Percentiles rank a stretch among this genome's conserved stretches.
Evolutionary conservation across 37 sponge, comb jelly and placozoan genomes (phyloP).

Genomic region (Oopsacas minuta): DNA sequence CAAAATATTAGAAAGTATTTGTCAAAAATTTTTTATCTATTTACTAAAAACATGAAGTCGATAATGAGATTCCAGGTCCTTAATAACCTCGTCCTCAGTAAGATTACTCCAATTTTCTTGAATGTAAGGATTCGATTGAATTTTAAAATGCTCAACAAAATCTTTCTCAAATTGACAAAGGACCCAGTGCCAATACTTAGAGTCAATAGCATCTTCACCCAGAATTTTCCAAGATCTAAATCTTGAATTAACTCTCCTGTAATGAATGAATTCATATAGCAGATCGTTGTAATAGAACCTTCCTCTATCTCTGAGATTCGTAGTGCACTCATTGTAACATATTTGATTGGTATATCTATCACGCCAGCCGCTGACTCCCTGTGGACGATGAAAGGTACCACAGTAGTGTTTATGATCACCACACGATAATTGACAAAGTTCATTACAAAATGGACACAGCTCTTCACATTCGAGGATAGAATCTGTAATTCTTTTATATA

Average conservation of each 20-base stretch:
- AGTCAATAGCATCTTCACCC: not conserved
- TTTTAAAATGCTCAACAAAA: not conserved
- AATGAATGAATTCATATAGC: not conserved
- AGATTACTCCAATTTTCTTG: not conserved
- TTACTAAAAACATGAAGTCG: not conserved
- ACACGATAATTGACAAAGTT: not conserved
- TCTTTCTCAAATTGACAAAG: not conserved
- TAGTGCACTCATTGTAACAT: not conserved
- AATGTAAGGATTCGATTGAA: not conserved
- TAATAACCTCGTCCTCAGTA: not conserved
- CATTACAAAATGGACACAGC: not conserved
- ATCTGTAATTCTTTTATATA: not conserved
- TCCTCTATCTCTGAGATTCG: not conserved
- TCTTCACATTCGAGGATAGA: not conserved
- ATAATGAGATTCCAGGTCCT: not conserved
- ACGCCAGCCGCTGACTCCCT: not conserved
- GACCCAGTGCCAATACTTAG: constrained; percentile 8
- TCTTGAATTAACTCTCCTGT: not conserved
- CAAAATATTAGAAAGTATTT: too few relatives aligned
- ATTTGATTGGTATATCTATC: not conserved
- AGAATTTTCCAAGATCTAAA: constrained; percentile 5
- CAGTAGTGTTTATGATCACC: constrained; percentile 9
- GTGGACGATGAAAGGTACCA: constrained; percentile 11
- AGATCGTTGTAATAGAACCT: not conserved
- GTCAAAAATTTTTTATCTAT: too few relatives aligned